phyloP scores from a whole-genome alignment of 2,888 invertebrate genomes.

The Cactoblastis cactorum region DNA sequence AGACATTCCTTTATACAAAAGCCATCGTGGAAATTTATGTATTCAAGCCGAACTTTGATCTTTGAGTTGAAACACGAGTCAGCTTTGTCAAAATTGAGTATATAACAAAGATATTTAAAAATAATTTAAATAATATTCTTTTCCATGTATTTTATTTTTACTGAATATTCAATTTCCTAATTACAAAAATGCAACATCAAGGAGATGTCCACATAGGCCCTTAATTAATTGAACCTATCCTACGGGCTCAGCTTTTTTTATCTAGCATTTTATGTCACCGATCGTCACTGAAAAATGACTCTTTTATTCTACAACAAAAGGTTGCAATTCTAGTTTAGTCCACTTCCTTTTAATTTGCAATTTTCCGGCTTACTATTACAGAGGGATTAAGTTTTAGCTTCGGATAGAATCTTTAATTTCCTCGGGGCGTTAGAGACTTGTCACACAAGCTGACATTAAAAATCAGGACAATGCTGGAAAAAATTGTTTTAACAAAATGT shows the following conservation, averaged over 20 bases:
- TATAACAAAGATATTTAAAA: no score
- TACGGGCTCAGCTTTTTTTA: constrained; percentile 64
- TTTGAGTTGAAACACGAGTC: no score
- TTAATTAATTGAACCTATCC: constrained; percentile 69
- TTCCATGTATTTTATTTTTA: neutral
- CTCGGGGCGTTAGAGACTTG: constrained; percentile 45
- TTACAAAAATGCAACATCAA: constrained; percentile 4
- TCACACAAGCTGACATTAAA: neutral
- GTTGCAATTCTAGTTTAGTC: constrained; percentile 20
- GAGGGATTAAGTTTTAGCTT: constrained; percentile 66
- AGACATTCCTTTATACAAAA: neutral
- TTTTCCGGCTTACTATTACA: constrained; percentile 70
- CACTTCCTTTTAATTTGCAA: constrained; percentile 66
- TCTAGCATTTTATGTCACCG: constrained; percentile 32
- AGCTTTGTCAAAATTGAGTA: no score
- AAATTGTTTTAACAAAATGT: neutral
- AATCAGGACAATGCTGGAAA: neutral
- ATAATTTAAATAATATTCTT: no score
- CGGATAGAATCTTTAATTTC: constrained; percentile 78
- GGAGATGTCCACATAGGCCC: constrained; percentile 45
- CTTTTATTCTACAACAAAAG: constrained; percentile 15
- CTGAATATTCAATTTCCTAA: neutral
- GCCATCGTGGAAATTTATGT: no score
- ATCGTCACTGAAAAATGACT: constrained; percentile 24
- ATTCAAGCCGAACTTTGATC: no score